A percentile compares a stretch with the other conserved stretches of the same genome.
Conservation (phyloP, 2,113 vertebrate species). For the Hemiprocne comata region DNA sequence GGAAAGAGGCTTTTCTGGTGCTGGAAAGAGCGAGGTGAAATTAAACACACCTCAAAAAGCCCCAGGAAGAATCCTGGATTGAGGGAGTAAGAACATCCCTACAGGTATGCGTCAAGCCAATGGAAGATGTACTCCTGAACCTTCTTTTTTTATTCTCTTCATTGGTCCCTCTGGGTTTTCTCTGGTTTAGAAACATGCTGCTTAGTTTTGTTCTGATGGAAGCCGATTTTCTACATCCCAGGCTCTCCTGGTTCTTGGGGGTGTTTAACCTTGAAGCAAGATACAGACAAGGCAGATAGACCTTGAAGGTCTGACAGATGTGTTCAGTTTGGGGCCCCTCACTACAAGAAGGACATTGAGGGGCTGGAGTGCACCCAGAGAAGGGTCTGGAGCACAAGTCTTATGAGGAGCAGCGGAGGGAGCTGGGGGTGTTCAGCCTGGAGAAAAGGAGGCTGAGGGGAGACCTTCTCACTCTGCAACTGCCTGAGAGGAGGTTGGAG, state of each 20-base stretch:
- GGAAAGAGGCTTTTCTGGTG: neutral
- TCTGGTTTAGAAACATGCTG: neutral
- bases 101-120: neutral
- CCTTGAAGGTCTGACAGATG: neutral
- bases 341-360: too few relatives aligned
- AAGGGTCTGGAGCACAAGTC: too few relatives aligned
- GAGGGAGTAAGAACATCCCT: neutral
- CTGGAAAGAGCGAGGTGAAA: neutral
- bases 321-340: too few relatives aligned
- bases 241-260: neutral
- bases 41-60: neutral
- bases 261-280: neutral
- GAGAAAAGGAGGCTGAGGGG: too few relatives aligned
- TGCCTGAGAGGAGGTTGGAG: too few relatives aligned
- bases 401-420: too few relatives aligned
- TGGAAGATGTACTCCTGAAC: rapidly evolving
- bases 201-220: neutral
- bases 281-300: neutral
- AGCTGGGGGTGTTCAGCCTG: too few relatives aligned
- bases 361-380: too few relatives aligned
- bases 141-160: neutral
- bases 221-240: neutral
- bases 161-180: neutral
- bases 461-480: too few relatives aligned
- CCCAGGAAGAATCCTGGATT: neutral